phyloP scores from a whole-genome alignment of 2,888 invertebrate genomes.

The Punctoribates punctum region DNA sequence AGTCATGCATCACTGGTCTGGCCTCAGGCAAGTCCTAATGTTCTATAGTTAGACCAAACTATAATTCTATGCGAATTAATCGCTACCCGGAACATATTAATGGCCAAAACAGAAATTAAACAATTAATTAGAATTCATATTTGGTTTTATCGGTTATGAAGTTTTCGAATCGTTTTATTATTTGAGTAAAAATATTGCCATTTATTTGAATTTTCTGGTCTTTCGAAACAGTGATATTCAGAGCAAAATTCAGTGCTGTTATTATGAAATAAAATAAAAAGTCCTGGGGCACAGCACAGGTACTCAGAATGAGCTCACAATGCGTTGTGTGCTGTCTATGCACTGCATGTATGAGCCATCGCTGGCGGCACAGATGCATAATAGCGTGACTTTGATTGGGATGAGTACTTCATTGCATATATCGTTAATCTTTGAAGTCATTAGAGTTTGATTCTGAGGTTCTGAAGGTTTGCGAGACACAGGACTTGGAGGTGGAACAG shows the following conservation, averaged over 20 bases:
- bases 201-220: neutral
- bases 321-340: neutral
- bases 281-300: neutral
- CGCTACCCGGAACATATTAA: slow-evolving; percentile 15
- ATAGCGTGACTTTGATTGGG: slow-evolving; percentile 26
- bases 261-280: slow-evolving; percentile 2
- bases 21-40: slow-evolving; percentile 28
- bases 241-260: neutral
- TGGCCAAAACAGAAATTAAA: neutral
- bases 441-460: neutral
- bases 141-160: too few relatives aligned
- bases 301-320: neutral
- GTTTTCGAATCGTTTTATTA: too few relatives aligned
- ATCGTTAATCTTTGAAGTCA: slow-evolving; percentile 24
- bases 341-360: neutral
- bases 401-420: slow-evolving; percentile 18
- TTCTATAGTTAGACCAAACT: slow-evolving; percentile 31
- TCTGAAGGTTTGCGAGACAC: too few relatives aligned
- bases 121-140: neutral
- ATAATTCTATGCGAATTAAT: slow-evolving; percentile 1
- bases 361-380: slow-evolving; percentile 19
- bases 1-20: slow-evolving; percentile 17
- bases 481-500: neutral
- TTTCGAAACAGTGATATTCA: neutral
- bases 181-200: too few relatives aligned